Evolutionary conservation across 2,797 vertebrate genomes (phyloP).

Genomic region (Halcyon chelicuti): DNA sequence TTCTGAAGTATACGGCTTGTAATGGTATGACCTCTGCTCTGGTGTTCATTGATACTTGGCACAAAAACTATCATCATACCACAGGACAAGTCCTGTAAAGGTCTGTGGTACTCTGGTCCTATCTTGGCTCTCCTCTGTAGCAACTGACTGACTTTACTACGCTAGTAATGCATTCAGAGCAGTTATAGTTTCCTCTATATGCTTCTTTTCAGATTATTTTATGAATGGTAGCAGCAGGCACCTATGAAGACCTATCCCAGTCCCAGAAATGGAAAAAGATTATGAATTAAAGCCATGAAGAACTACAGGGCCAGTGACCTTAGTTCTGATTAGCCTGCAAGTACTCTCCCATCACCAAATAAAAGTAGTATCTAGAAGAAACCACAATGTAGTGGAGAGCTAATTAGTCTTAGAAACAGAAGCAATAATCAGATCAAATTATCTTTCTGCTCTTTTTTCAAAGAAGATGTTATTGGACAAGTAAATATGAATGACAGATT

Average conservation of each 20-base stretch:
- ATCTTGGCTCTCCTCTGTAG: not conserved
- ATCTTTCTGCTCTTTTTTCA: not conserved
- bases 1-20: not conserved
- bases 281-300: not conserved
- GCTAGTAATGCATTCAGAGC: not conserved
- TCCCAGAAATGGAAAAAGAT: not conserved
- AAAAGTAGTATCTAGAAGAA: not conserved
- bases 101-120: not conserved
- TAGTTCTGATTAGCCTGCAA: not conserved
- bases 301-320: not conserved
- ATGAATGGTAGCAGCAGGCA: not conserved
- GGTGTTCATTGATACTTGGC: not conserved
- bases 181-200: not conserved
- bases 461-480: slow-evolving; percentile 2
- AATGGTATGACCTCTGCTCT: not conserved
- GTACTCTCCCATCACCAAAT: not conserved
- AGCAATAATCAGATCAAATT: not conserved
- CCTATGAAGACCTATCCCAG: not conserved
- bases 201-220: not conserved
- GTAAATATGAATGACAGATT: not conserved
- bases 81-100: rapidly evolving
- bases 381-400: rapidly evolving
- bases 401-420: not conserved
- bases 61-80: not conserved
- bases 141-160: not conserved